phyloP scores from a whole-genome alignment of 1,140 invertebrate species.

The Drosophila neocordata region DNA sequence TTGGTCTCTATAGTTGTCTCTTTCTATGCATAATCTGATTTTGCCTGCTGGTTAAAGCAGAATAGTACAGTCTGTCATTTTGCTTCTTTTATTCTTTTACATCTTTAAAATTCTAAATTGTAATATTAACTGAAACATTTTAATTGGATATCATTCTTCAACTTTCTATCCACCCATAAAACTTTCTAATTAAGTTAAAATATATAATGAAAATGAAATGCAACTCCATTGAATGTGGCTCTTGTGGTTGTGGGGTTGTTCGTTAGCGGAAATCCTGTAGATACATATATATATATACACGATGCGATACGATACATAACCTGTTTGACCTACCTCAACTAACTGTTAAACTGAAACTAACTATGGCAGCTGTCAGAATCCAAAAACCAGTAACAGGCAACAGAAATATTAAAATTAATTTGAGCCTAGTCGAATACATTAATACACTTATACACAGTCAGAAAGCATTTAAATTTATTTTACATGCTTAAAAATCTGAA shows the following conservation, averaged over 20 bases:
- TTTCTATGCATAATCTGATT: conserved; percentile 33
- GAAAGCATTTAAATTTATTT: too few species aligned
- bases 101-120: too few species aligned
- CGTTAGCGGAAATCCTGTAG: too few species aligned
- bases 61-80: conserved; percentile 8
- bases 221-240: background rate
- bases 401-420: background rate
- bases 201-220: conserved; percentile 13
- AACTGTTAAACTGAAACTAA: too few species aligned
- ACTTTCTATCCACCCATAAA: background rate
- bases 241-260: too few species aligned
- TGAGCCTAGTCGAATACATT: too few species aligned
- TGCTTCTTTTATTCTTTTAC: background rate
- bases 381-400: background rate
- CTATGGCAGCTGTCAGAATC: background rate
- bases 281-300: too few species aligned
- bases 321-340: too few species aligned
- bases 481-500: too few species aligned
- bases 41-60: conserved; percentile 25
- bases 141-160: background rate
- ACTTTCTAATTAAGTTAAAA: conserved; percentile 12
- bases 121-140: background rate
- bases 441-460: too few species aligned
- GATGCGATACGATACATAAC: too few species aligned
- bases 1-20: background rate